A percentile compares a stretch with the other conserved stretches of the same genome.
phyloP scores from a whole-genome alignment of 2,797 vertebrate species.

The Sebastes wilsoni region DNA sequence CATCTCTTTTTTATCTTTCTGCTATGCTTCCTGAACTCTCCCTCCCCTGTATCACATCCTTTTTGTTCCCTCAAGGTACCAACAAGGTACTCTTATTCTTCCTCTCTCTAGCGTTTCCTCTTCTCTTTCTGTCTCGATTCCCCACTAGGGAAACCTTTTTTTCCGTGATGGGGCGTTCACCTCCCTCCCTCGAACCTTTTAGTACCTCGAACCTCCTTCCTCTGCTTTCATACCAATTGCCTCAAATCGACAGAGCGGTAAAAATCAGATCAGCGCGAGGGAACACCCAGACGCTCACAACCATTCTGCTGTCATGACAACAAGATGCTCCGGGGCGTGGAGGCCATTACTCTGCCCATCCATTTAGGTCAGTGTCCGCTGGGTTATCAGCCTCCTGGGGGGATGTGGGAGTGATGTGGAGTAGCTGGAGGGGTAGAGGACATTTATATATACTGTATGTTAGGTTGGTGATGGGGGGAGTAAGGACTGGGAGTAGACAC shows the following conservation, averaged over 20 bases:
- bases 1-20: slow-evolving; percentile 13
- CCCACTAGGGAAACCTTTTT: neutral
- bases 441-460: slow-evolving; percentile 18
- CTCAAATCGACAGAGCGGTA: slow-evolving; percentile 5
- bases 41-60: neutral
- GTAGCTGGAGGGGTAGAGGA: slow-evolving; percentile 13
- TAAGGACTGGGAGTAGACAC: neutral
- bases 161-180: neutral
- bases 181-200: neutral
- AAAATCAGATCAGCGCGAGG: slow-evolving; percentile 25
- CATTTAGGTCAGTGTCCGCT: slow-evolving; percentile 60
- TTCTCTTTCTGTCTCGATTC: neutral
- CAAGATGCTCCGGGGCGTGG: slow-evolving; percentile 50
- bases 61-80: neutral
- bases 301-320: slow-evolving; percentile 48
- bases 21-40: slow-evolving; percentile 2
- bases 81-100: neutral
- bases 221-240: neutral
- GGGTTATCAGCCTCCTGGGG: slow-evolving; percentile 29
- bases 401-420: neutral
- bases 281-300: slow-evolving; percentile 22
- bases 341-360: slow-evolving; percentile 47
- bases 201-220: neutral
- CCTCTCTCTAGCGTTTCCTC: neutral
- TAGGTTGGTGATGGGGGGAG: neutral